phyloP scores from a whole-genome alignment of 2,888 invertebrate species.

The Lottia scabra region DNA sequence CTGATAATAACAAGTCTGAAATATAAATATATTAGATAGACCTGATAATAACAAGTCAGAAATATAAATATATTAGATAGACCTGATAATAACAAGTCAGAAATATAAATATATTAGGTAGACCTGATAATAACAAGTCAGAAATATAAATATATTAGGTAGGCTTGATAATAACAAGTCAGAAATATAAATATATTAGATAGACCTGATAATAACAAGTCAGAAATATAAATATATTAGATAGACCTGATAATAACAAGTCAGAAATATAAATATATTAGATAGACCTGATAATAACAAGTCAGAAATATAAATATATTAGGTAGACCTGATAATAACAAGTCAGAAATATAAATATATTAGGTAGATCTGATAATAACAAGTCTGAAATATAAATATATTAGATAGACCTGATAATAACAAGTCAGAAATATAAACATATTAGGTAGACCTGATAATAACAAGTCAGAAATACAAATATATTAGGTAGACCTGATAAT shows the following conservation, averaged over 20 bases:
- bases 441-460: not conserved
- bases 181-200: not conserved
- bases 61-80: constrained; percentile 5
- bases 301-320: no score
- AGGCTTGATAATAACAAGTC: not conserved
- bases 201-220: no score
- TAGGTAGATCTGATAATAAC: no score
- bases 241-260: no score
- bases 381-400: constrained; percentile 65
- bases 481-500: not conserved
- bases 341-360: no score
- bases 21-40: constrained; percentile 73
- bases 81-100: not conserved
- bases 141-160: not conserved
- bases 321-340: no score
- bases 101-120: not conserved
- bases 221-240: no score
- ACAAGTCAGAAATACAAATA: not conserved
- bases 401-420: constrained; percentile 72
- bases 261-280: no score
- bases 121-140: not conserved
- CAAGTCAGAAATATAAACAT: not conserved
- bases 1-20: no score
- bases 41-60: constrained; percentile 60
- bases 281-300: no score